A percentile compares a stretch with the other conserved stretches of the same genome.
Conservation (phyloP, 1,140 invertebrate species). For the Mercenaria mercenaria region DNA sequence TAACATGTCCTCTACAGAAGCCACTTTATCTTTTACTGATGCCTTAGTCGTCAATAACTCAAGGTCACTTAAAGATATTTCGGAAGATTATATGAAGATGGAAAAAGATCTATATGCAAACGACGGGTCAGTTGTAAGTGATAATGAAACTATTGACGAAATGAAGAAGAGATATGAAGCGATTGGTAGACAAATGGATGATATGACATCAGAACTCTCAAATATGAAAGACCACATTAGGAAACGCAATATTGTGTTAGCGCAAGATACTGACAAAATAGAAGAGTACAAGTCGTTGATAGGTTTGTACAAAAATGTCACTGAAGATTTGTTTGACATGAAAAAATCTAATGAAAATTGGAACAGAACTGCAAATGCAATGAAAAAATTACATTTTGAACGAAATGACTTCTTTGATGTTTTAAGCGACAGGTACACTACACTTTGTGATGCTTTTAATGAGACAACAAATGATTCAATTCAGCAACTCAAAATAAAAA, state of each 20-base stretch:
- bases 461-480: not conserved
- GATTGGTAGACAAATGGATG: not conserved
- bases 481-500: not conserved
- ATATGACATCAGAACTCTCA: not conserved
- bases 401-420: not conserved
- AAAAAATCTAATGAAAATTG: not conserved
- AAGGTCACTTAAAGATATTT: not conserved
- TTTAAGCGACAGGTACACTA: not conserved
- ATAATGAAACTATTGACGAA: conserved; percentile 49
- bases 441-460: not conserved
- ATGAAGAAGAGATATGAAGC: conserved; percentile 53
- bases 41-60: not conserved
- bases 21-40: not conserved
- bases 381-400: not conserved
- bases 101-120: not conserved
- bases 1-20: not conserved
- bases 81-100: not conserved
- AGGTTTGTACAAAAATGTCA: not conserved
- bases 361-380: not conserved
- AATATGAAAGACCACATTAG: not conserved
- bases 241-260: not conserved
- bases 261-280: not conserved
- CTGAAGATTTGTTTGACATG: not conserved
- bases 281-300: not conserved
- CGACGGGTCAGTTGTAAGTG: conserved; percentile 30